phyloP scores from a whole-genome alignment of 2,797 vertebrate species.

The Leucoraja ocellata region DNA sequence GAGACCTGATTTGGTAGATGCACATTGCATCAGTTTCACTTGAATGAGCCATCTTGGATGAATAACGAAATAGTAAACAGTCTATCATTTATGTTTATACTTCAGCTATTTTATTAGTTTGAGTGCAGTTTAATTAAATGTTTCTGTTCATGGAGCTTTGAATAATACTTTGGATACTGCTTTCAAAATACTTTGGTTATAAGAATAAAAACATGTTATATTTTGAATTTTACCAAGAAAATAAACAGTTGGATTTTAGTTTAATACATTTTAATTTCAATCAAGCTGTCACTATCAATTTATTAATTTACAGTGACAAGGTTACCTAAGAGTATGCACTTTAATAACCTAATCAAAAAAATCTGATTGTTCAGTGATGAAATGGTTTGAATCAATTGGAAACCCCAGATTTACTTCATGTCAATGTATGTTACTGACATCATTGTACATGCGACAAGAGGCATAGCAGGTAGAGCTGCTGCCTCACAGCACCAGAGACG shows the following conservation, averaged over 20 bases:
- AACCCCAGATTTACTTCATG: neutral
- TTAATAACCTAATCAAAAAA: neutral
- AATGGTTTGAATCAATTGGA: neutral
- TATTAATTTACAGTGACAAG: neutral
- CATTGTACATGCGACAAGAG: neutral
- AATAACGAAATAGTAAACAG: neutral
- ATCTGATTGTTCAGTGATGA: neutral
- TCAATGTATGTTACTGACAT: neutral
- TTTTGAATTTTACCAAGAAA: neutral
- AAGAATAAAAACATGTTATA: neutral
- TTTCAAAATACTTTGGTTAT: neutral
- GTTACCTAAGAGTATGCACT: neutral
- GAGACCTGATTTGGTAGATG: neutral
- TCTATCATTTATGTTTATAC: neutral
- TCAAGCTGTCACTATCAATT: neutral
- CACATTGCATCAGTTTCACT: neutral
- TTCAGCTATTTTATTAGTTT: neutral
- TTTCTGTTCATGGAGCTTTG: neutral
- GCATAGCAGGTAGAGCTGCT: too few species aligned
- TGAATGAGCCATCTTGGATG: neutral
- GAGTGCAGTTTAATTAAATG: neutral
- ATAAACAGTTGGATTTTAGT: neutral
- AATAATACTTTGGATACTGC: neutral
- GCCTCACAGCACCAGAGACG: too few species aligned
- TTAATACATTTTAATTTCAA: neutral